Evolutionary conservation across 2,113 vertebrate genomes (phyloP).

Genomic region (Gallinago jamesoni): DNA sequence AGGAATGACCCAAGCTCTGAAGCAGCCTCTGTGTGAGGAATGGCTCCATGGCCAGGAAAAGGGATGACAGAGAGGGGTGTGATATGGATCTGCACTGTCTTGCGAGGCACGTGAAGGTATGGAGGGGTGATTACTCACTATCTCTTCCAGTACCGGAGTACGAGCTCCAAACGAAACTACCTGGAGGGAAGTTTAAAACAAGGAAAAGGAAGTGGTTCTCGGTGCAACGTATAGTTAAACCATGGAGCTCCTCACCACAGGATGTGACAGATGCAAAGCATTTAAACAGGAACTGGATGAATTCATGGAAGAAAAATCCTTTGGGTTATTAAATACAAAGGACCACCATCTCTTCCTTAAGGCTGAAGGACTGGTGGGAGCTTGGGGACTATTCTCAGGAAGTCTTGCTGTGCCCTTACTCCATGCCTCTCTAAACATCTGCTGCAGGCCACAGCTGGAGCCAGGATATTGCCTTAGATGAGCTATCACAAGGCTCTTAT

Average conservation of each 20-base stretch:
- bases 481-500: background rate
- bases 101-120: background rate
- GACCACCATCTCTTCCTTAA: background rate
- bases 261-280: slow-evolving; percentile 45
- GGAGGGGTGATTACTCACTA: background rate
- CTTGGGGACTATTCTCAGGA: background rate
- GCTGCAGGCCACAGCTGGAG: background rate
- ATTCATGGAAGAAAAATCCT: slow-evolving; percentile 61
- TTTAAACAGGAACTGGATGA: slow-evolving; percentile 50
- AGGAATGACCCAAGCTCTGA: background rate
- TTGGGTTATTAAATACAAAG: slow-evolving; percentile 22
- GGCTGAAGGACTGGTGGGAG: background rate
- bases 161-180: background rate
- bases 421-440: background rate
- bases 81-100: background rate
- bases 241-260: background rate
- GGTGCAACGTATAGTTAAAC: background rate
- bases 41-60: background rate
- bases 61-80: background rate
- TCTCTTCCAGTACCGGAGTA: background rate
- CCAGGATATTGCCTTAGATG: background rate
- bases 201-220: slow-evolving; percentile 42
- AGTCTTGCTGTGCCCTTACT: background rate
- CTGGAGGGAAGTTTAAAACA: background rate
- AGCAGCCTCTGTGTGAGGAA: background rate